Conservation (phyloP, 2,888 invertebrate species). For the Tenthredo scrophulariae region DNA sequence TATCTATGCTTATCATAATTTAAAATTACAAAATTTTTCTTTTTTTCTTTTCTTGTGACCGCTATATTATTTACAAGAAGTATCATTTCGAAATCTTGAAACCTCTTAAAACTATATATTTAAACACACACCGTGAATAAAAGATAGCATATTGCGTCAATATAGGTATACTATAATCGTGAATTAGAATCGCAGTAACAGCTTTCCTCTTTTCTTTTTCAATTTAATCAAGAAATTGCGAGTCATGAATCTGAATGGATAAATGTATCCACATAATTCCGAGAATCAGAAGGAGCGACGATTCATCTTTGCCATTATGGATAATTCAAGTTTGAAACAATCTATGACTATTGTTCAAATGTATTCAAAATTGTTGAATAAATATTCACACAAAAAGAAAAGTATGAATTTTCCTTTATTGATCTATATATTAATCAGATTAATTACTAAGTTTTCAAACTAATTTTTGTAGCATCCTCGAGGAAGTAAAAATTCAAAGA, state of each 20-base stretch:
- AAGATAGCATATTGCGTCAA: conserved; percentile 10
- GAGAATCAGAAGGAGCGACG: neutral
- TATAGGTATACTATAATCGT: neutral
- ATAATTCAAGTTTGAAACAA: conserved; percentile 6
- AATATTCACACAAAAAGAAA: neutral
- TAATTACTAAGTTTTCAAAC: neutral
- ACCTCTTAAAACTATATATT: conserved; percentile 13
- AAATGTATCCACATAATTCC: conserved; percentile 4
- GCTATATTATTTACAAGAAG: conserved; percentile 38
- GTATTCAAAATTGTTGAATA: conserved; percentile 36
- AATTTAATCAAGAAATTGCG: neutral
- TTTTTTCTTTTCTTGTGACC: conserved; percentile 3
- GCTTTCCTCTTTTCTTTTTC: neutral
- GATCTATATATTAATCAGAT: neutral
- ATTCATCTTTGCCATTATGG: neutral
- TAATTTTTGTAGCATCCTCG: neutral
- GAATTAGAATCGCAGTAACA: neutral
- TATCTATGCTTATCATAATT: conserved; percentile 21
- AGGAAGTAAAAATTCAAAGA: neutral
- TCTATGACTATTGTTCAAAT: conserved; percentile 21
- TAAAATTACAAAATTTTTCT: conserved; percentile 16
- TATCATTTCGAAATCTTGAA: neutral
- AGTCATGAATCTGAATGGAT: neutral
- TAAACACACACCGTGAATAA: conserved; percentile 32
- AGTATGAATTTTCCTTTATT: neutral